Percentiles rank a stretch among this genome's conserved stretches.
phyloP scores from a whole-genome alignment of 2,113 vertebrate genomes.

The Cynopterus brachyotis region DNA sequence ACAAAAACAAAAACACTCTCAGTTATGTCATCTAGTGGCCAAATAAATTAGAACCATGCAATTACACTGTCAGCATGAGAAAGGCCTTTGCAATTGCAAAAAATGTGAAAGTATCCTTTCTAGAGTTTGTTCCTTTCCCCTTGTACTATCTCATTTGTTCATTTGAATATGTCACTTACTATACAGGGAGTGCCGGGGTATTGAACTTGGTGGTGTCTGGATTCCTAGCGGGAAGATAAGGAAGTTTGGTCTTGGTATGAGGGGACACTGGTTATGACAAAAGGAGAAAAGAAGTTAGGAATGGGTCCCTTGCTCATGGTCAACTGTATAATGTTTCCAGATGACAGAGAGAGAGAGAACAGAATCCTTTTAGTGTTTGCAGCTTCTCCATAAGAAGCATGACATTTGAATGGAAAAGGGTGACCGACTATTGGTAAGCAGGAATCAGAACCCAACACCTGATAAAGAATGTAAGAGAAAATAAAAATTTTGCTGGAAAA shows the following conservation, averaged over 20 bases:
- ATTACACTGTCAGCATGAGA: fast-evolving
- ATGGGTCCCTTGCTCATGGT: background rate
- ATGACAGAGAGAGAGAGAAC: background rate
- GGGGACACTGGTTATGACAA: background rate
- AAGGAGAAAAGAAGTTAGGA: background rate
- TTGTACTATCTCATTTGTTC: background rate
- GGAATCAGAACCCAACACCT: background rate
- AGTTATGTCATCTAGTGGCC: slow-evolving; percentile 48
- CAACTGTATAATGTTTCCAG: background rate
- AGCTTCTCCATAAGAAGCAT: background rate
- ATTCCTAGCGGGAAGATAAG: background rate
- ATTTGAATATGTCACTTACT: background rate
- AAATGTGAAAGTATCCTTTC: background rate
- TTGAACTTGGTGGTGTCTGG: background rate
- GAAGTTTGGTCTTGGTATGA: background rate
- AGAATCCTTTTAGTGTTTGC: background rate
- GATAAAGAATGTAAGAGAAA: background rate
- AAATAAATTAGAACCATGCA: background rate
- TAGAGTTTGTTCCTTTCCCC: background rate
- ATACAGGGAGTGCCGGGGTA: background rate
- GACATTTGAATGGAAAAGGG: background rate
- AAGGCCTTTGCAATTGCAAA: background rate
- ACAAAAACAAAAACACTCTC: background rate
- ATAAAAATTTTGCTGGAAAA: no score
- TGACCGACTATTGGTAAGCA: background rate